Base-by-base conservation (phyloP, 2,797 vertebrate genomes). In the Nannoperca australis region DNA sequence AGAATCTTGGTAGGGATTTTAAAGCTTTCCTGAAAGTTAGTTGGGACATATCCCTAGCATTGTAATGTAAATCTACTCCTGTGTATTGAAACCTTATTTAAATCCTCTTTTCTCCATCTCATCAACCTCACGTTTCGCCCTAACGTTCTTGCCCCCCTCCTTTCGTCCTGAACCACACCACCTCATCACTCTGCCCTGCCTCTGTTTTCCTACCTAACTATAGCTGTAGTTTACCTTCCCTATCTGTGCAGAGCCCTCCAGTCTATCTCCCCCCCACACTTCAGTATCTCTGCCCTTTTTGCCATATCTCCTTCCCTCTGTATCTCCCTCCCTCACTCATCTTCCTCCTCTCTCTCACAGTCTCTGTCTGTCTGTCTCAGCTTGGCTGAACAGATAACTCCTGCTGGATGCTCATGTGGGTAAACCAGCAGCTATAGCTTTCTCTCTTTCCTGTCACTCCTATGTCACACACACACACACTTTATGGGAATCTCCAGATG, bases 311-410 rank as follows among this genome's bases (percentile, higher is more conserved):
- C 78, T 78, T 83, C 67, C 53, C 70, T 77, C 83, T 71, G 49
- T 83, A 82, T 83, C 83, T 68, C 27, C 75, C 74, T 78, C 64
- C 61, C 70, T 84, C 82, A 27, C 81, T 81, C 82, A 74, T 86
- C 78, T 72, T 76, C 81, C 32, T 65, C 84, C 49, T 66, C 70
- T 62, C 59, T 38, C 62, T 24, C 42, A 17, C 79, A 71, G 69
- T 82, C 70, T 79, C 86, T 66, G 74, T 84, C 81, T 38, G 18
- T 81, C 80, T 63, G 70, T 83, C 88, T 92, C 79, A 84, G 88
- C 87, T 83, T 82, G 89, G 86, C 85, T 89, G 90, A 87, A 83
- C 91, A 92, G 91, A 93, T 92, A 93, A 91, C 78, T 87, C 70
- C 54, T 58, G 56, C 54, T 58, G 56, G 78, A 88, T 60, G 75